These are phyloP conservation scores for Meta bourneti DNA, from an alignment of 2,888 invertebrate genomes.

Conservation along the genomic window DNA sequence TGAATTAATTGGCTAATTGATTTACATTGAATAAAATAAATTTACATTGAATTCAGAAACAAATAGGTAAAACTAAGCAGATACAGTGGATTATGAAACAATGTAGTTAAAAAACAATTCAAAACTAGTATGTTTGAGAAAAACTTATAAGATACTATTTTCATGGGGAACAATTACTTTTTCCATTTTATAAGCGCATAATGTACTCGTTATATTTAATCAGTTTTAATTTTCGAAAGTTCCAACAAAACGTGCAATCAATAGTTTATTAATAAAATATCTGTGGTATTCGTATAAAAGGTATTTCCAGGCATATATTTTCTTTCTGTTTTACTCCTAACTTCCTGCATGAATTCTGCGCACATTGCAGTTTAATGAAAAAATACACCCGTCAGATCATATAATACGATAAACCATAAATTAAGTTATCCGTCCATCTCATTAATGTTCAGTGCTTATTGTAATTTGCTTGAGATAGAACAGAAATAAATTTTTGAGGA, in stretches of 20 bases:
- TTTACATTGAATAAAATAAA: no score
- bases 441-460: constrained; percentile 9
- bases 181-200: no score
- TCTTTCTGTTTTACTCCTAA: not conserved
- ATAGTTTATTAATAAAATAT: not conserved
- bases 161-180: no score
- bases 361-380: not conserved
- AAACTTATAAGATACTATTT: no score
- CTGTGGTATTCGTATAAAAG: not conserved
- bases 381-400: not conserved
- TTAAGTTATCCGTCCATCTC: constrained; percentile 19
- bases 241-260: not conserved
- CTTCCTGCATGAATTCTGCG: not conserved
- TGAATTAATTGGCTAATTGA: no score
- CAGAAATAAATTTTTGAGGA: constrained; percentile 33
- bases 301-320: not conserved
- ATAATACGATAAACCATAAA: not conserved
- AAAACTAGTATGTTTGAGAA: no score
- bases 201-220: no score
- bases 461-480: constrained; percentile 31
- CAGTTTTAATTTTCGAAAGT: not conserved
- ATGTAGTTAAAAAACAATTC: no score
- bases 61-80: no score
- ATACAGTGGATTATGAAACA: no score
- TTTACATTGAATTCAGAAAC: no score